Conservation (phyloP, 1,140 invertebrate species). For the Bombus consobrinus region DNA sequence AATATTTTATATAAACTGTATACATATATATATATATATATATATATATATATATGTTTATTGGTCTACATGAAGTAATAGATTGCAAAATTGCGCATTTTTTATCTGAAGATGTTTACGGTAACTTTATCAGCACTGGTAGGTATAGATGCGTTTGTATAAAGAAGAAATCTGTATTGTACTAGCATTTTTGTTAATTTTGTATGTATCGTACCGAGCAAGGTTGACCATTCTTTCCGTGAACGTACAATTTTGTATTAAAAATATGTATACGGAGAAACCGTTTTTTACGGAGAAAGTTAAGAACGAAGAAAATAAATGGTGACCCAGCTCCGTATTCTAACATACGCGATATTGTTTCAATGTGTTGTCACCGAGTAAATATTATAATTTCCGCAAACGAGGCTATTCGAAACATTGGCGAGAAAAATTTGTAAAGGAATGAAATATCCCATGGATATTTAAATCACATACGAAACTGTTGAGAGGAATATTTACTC, state of each 20-base stretch:
- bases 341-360: background rate
- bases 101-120: background rate
- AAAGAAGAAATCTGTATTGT: constrained; percentile 5
- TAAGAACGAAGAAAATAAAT: background rate
- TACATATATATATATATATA: background rate
- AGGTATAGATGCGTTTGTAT: constrained; percentile 24
- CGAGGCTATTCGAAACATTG: background rate
- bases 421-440: background rate
- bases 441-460: background rate
- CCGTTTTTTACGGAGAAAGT: background rate
- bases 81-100: background rate
- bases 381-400: constrained; percentile 20
- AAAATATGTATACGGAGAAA: too few relatives aligned
- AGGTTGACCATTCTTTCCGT: background rate
- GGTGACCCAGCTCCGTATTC: constrained; percentile 17
- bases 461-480: background rate
- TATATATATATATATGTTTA: background rate
- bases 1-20: too few relatives aligned
- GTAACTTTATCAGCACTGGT: background rate
- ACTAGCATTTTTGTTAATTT: background rate
- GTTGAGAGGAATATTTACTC: constrained; percentile 40
- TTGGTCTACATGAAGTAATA: background rate
- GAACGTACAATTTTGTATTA: background rate
- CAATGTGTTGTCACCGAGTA: background rate
- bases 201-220: constrained; percentile 16